Conservation (phyloP, 2,888 invertebrate genomes). For the Thymelicus acteon region DNA sequence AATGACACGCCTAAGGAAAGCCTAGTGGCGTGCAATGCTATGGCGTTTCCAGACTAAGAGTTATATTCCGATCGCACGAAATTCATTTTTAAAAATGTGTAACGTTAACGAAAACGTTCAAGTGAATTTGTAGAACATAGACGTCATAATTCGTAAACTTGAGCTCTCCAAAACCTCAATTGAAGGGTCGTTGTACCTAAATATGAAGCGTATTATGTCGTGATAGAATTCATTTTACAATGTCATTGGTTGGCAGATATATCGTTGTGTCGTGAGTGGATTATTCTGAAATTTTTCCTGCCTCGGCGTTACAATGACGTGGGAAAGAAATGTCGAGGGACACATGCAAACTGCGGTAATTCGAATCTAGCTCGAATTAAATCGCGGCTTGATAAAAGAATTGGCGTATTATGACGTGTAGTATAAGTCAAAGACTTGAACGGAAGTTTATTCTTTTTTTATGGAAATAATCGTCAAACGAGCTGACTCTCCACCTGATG, state of each 20-base stretch:
- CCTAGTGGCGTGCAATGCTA: constrained; percentile 43
- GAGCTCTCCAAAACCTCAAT: background rate
- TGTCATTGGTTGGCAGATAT: constrained; percentile 7
- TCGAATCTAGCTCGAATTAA: constrained; percentile 37
- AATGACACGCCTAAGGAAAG: constrained; percentile 42
- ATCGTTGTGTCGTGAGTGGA: background rate
- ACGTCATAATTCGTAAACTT: constrained; percentile 35
- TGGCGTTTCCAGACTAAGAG: constrained; percentile 36
- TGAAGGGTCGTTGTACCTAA: background rate
- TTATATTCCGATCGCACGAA: constrained; percentile 42
- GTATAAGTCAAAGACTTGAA: constrained; percentile 4
- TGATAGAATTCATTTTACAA: constrained; percentile 9
- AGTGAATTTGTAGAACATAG: constrained; percentile 32
- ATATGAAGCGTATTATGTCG: constrained; percentile 6
- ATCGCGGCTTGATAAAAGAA: constrained; percentile 35
- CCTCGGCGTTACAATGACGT: constrained; percentile 23
- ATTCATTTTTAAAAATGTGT: constrained; percentile 32
- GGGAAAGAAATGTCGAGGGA: constrained; percentile 35
- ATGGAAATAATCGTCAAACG: no score
- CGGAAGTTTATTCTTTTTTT: no score
- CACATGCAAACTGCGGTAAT: constrained; percentile 36
- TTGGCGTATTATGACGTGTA: constrained; percentile 13
- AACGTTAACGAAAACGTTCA: constrained; percentile 36
- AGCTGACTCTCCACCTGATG: no score
- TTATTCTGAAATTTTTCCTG: constrained; percentile 34